A percentile compares a stretch with the other conserved stretches of the same genome.
Conservation (phyloP, 35 echinoderm and acorn worm species). For the Diadema setosum region DNA sequence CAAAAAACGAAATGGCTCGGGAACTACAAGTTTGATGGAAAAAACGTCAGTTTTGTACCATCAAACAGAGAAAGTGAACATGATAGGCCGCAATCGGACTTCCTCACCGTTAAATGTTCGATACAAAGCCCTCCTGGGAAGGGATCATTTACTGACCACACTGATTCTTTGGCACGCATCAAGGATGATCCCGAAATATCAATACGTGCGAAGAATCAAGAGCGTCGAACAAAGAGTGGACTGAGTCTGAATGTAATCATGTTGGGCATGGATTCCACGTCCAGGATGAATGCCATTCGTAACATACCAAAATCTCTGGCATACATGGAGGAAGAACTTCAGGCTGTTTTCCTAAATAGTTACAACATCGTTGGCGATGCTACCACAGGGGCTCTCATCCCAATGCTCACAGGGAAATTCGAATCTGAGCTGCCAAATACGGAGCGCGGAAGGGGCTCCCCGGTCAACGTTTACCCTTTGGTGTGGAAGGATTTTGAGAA, state of each 20-base stretch:
- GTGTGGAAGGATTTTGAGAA: slow-evolving; percentile 49
- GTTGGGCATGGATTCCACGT: slow-evolving; percentile 59
- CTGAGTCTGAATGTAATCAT: slow-evolving; percentile 54
- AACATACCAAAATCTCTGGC: slow-evolving; percentile 34
- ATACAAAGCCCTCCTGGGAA: too few relatives aligned
- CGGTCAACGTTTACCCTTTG: slow-evolving; percentile 41
- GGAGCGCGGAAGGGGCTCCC: not conserved
- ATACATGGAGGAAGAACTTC: not conserved
- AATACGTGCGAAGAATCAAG: too few relatives aligned
- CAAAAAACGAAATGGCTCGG: too few relatives aligned
- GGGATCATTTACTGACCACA: too few relatives aligned
- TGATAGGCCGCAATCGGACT: too few relatives aligned
- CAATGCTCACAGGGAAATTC: slow-evolving; percentile 39
- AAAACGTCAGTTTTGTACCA: too few relatives aligned
- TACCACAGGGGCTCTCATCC: slow-evolving; percentile 38
- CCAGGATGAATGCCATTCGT: slow-evolving; percentile 43
- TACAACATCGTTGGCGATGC: slow-evolving; percentile 75
- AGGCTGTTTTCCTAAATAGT: slow-evolving; percentile 15
- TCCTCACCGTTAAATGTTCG: too few relatives aligned
- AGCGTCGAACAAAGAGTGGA: too few relatives aligned
- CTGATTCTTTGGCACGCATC: too few relatives aligned
- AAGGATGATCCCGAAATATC: too few relatives aligned
- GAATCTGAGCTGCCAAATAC: slow-evolving; percentile 29
- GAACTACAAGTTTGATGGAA: too few relatives aligned
- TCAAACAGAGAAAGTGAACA: too few relatives aligned